Evolutionary conservation across 2,113 vertebrate species (phyloP), one percentile per base, ranked within the genome.

Genomic region (Casuarius casuarius): DNA sequence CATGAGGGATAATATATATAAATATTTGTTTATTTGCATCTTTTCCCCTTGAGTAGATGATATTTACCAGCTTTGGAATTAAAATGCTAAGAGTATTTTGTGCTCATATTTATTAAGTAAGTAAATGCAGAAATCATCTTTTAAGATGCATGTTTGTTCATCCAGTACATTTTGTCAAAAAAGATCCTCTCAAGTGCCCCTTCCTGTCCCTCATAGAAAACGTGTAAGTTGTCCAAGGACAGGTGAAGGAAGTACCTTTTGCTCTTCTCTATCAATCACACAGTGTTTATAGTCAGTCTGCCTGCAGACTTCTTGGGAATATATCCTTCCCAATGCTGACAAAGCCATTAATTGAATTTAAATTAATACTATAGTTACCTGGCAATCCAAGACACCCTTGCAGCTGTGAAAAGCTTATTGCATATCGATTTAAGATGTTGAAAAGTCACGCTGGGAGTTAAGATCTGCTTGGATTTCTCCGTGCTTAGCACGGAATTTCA

Each of bases 331-430:
- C 28, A 46, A 2, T n/a, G 66, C 75, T 79, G 63, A 61, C 23
- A 58, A 68, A 96, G 52, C 44, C 9, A 1, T 70, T 92, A 88
- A 83, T 90, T 91, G 77, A 81, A 89, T 87, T 87, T 80, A 94
- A 87, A 84, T 74, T 71, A 90, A 66, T 67, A 11, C 40, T 1
- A 5, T 0, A 2, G 61, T 62, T 86, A 80, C 73, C 66, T 81
- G 71, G 61, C 46, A 82, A 44, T 58, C 46, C 44, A 63, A 38
- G 74, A 46, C 14, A n/a, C 33, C 8, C 73, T 76, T 12, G 2
- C 22, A 86, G 42, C 31, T 6, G 2, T 42, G 33, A 10, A 20
- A 67, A 77, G 52, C 73, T 73, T 73, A 85, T 89, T 75, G 67
- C 21, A 0, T 48, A 84, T 77, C 0, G 61, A 87, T 91, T 71